Base-by-base conservation (phyloP, 2,113 vertebrate genomes). In the Collichthys lucidus region DNA sequence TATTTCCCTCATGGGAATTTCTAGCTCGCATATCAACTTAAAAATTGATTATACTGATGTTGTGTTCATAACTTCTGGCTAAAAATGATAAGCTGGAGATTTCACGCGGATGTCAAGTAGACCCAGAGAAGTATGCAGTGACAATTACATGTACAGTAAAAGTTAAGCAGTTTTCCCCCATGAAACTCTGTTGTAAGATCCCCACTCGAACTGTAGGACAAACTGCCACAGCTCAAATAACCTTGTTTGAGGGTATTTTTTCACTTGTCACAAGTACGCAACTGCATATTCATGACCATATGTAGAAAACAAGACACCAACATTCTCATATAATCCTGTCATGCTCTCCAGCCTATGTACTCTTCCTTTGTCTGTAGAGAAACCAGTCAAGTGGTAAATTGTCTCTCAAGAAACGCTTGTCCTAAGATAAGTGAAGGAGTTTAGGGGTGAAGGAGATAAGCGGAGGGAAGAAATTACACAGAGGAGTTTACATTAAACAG, bases 381-480 rank as follows among this genome's bases (percentile, higher is more conserved):
- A 82, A 42, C 29, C 71, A 66, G 59, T 90, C 55, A 78, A 59
- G 83, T 69, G 26, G 53, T 55, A 88, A 88, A 88, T 85, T 81
- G 73, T 80, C 79, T 88, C 44, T 81, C 26, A 74, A 77, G 68
- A 74, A 75, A 83, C 29, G 35, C n/a, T 79, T 77, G 86, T 86
- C 71, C 50, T 20, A 56, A 69, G 61, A 66, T 20, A 67, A 57
- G 42, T 40, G 52, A 47, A 47, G 64, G 55, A 79, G 68, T 59
- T 22, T 31, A 29, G 35, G 59, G 72, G 31, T 79, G 67, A 69
- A 26, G 44, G 49, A 66, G 80, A 82, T 77, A 68, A 74, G 72
- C 15, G 7, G 42, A 47, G 80, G 26, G 46, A 76, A 80, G 57
- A 61, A 67, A 78, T 78, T 49, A 64, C n/a, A 68, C 57, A 64